A percentile compares a stretch with the other conserved stretches of the same genome.
These are phyloP conservation scores for Tenebrosternarchus preto DNA, from an alignment of 2,113 vertebrate genomes.

Conservation along the genomic window DNA sequence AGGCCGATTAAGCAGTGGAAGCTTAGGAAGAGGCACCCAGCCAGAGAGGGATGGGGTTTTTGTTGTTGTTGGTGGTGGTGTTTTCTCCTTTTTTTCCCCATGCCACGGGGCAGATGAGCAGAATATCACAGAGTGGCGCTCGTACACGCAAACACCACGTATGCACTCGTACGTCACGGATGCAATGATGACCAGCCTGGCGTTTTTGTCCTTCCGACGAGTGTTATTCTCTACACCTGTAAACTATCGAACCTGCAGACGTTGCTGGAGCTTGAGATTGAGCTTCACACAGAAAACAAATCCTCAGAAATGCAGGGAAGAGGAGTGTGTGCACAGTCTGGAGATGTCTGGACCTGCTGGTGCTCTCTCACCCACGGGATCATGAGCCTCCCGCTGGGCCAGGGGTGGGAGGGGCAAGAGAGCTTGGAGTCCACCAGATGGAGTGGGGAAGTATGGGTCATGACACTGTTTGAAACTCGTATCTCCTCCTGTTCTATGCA, in stretches of 20 bases:
- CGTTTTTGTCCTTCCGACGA: neutral
- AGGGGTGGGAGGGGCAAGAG: too few relatives aligned
- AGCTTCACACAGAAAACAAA: too few relatives aligned
- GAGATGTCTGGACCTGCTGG: neutral
- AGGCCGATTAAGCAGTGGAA: neutral
- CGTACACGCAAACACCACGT: neutral
- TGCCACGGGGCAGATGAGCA: neutral
- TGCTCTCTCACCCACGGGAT: neutral
- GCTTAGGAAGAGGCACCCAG: neutral
- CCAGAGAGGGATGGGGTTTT: neutral
- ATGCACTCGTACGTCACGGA: neutral
- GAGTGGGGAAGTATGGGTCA: slow-evolving; percentile 35
- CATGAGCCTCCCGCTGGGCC: neutral
- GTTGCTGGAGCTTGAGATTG: neutral
- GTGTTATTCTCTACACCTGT: neutral
- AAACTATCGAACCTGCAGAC: neutral
- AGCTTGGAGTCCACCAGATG: slow-evolving; percentile 32
- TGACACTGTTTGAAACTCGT: slow-evolving; percentile 22
- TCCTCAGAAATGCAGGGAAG: neutral
- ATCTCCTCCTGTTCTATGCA: slow-evolving; percentile 8
- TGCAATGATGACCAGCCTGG: neutral
- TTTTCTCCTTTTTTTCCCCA: neutral
- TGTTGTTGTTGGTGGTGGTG: too few relatives aligned
- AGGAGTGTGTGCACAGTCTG: too few relatives aligned
- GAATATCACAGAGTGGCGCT: neutral